Evolutionary conservation across 2,113 vertebrate genomes (phyloP).

Genomic region (Enhydra lutris): DNA sequence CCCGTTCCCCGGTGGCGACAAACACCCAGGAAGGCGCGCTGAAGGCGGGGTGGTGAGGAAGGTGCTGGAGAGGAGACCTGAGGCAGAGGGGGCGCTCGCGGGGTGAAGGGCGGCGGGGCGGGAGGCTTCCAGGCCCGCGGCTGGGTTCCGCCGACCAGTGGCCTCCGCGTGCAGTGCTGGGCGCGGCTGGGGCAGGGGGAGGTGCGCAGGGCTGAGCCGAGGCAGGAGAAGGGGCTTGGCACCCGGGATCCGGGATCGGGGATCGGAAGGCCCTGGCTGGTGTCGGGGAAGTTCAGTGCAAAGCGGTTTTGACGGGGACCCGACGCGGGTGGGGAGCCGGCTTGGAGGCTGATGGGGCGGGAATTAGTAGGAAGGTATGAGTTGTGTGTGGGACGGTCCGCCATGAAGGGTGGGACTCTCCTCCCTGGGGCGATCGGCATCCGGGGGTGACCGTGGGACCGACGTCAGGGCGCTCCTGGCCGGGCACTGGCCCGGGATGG

Average conservation of each 20-base stretch:
- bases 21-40: neutral
- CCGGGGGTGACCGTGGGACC: neutral
- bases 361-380: neutral
- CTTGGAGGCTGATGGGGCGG: fast-evolving
- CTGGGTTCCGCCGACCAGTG: neutral
- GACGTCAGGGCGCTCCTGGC: neutral
- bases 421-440: neutral
- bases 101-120: neutral
- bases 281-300: neutral
- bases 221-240: no score
- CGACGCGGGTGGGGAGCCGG: no score
- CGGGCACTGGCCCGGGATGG: neutral
- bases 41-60: neutral
- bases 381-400: neutral
- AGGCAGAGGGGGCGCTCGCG: fast-evolving
- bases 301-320: neutral
- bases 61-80: neutral
- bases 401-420: neutral
- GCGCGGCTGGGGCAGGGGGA: neutral
- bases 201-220: neutral
- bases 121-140: neutral
- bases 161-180: neutral
- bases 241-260: no score
- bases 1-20: neutral
- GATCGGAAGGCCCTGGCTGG: neutral